Evolutionary conservation across 2,888 invertebrate genomes (phyloP).

Genomic region (Ceriagrion tenellum): DNA sequence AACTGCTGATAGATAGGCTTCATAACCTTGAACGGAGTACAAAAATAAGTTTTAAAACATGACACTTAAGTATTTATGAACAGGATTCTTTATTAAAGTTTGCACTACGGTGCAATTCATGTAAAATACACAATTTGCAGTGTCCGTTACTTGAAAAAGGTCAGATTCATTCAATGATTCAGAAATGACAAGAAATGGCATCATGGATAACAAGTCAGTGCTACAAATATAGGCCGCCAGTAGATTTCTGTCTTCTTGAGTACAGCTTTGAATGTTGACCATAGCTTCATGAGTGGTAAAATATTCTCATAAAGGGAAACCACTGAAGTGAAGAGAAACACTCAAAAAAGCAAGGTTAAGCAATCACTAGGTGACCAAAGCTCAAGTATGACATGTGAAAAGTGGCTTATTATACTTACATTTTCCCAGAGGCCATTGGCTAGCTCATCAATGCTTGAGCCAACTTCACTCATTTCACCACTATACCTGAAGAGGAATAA

Average conservation of each 20-base stretch:
- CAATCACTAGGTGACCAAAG: neutral
- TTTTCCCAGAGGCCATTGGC: conserved; percentile 95
- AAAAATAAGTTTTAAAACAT: conserved; percentile 73
- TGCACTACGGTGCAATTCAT: neutral
- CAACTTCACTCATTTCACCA: conserved; percentile 93
- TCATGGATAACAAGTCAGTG: neutral
- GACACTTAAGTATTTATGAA: conserved; percentile 68
- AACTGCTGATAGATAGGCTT: conserved; percentile 90
- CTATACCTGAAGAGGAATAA: conserved; percentile 86
- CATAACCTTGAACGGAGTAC: conserved; percentile 82
- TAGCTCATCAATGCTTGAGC: conserved; percentile 91
- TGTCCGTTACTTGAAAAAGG: neutral
- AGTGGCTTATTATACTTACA: conserved; percentile 81
- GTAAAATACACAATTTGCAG: conserved; percentile 13
- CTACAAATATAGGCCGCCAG: neutral
- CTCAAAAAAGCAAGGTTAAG: neutral
- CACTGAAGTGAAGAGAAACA: neutral
- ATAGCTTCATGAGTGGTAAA: neutral
- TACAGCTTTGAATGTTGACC: neutral
- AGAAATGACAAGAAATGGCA: neutral
- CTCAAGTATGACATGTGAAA: neutral
- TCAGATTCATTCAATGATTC: neutral
- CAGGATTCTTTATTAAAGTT: neutral
- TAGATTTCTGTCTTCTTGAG: neutral
- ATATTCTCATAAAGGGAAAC: neutral